Evolutionary conservation across 2,797 vertebrate species (phyloP), one percentile per base, ranked within the genome.

Genomic region (Peromyscus melanophrys): DNA sequence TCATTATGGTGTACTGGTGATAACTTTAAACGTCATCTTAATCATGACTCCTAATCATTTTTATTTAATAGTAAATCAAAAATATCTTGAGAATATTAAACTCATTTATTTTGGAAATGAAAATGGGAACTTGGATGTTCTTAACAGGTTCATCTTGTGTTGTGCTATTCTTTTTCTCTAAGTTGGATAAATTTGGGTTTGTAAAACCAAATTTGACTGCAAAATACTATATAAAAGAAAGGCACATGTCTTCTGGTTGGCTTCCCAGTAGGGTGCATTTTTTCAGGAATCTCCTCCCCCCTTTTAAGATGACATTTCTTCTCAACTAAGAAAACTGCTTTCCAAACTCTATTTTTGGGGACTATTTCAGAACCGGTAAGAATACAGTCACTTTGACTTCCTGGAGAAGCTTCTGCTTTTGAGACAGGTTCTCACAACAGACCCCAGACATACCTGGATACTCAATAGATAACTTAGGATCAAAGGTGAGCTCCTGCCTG

Each of bases 161-260:
- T 89, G 2, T 78, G 69, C 21, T 96, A 21, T 31, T 87, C 21
- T 55, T 94, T 82, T 89, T 65, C 31, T 29, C 76, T 17, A 75
- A 96, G 37, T 61, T 94, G 61, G 77, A 80, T 90, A 95, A 57
- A 89, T 78, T 92, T 55, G 65, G 65, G 40, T 81, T 85, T 94
- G 93, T 40, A 93, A 95, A 96, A 97, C 93, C 65, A 89, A 91
- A 83, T 89, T 34, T 94, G 37, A 57, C 94, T 96, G 69, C 17
- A 89, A 34, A 97, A 95, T 90, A 75, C 27, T 76, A 17, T 77
- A 76, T 29, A 49, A 91, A 97, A 95, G 67, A 89, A 77, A 87
- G 27, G 9, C 31, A 25, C 23, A 6, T 71, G 19, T 92, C 46
- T 82, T 61, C 49, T 89, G 34, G 16, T 25, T 52, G 46, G 29